Percentiles rank a stretch among this genome's conserved stretches.
Evolutionary conservation across 35 echinoderm and acorn worm genomes (phyloP).

Genomic region (Ophioderma brevispina): DNA sequence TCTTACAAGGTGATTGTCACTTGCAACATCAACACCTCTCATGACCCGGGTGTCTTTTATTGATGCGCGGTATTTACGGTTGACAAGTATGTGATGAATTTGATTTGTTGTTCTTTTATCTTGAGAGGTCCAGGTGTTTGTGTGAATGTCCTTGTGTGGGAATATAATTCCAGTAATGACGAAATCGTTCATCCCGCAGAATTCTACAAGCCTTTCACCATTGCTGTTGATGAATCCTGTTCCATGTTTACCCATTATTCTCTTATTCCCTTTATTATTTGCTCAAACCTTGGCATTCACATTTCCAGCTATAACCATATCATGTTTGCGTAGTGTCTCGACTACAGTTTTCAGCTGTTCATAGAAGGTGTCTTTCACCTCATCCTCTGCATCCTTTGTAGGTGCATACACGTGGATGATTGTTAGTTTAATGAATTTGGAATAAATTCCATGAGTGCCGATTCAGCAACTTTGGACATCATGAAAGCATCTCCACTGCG

Average conservation of each 20-base stretch:
- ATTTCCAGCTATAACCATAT: conserved; percentile 1
- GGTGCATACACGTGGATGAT: conserved; percentile 49
- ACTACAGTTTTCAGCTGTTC: conserved; percentile 18
- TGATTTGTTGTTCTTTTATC: background rate
- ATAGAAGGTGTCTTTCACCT: conserved; percentile 36
- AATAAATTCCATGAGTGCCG: conserved; percentile 13
- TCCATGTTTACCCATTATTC: conserved; percentile 32
- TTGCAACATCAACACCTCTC: conserved; percentile 44
- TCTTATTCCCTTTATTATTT: conserved; percentile 14
- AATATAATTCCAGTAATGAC: conserved; percentile 50
- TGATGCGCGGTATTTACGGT: background rate
- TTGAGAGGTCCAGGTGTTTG: conserved; percentile 9
- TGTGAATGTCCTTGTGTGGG: conserved; percentile 29
- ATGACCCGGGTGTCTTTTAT: conserved; percentile 17
- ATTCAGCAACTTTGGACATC: background rate
- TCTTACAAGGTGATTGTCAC: conserved; percentile 49
- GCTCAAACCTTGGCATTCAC: conserved; percentile 7
- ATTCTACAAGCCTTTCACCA: conserved; percentile 22
- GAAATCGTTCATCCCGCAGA: conserved; percentile 14
- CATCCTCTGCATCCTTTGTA: conserved; percentile 16
- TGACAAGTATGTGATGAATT: conserved; percentile 43
- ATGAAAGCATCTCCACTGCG: background rate
- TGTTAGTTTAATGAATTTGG: conserved; percentile 9
- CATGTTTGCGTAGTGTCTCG: conserved; percentile 12
- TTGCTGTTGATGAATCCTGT: conserved; percentile 24